Percentiles rank a stretch among this genome's conserved stretches.
Conservation (phyloP, 2,888 invertebrate genomes). For the Melangyna quadrimaculata region DNA sequence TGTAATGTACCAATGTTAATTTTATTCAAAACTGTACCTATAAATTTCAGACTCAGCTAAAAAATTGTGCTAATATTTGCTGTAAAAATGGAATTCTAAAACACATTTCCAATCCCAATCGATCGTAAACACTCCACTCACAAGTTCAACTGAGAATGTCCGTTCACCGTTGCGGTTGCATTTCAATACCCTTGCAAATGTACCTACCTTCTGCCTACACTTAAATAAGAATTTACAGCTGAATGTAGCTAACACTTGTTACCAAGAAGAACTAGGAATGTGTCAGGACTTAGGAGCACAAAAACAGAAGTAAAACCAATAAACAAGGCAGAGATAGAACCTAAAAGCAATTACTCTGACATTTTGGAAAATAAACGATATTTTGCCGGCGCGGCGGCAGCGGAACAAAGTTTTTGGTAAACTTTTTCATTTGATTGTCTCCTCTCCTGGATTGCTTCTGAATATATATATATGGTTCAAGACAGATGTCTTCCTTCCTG, state of each 20-base stretch:
- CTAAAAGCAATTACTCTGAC: conserved; percentile 6
- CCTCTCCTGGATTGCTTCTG: conserved; percentile 11
- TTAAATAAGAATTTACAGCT: neutral
- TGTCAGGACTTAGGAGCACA: no score
- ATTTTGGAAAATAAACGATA: conserved; percentile 12
- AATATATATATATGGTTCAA: conserved; percentile 15
- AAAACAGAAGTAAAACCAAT: neutral
- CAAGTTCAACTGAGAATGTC: neutral
- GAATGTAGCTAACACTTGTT: neutral
- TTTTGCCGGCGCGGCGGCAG: no score
- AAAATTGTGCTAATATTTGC: neutral
- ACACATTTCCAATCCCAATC: neutral
- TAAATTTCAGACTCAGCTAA: neutral
- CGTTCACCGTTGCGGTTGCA: neutral
- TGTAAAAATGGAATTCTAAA: neutral
- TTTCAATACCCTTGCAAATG: neutral
- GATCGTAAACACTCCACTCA: neutral
- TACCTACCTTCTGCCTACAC: no score
- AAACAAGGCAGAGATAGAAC: neutral
- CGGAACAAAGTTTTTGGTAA: neutral
- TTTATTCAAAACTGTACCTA: no score
- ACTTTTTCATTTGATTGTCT: conserved; percentile 25
- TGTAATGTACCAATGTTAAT: no score
- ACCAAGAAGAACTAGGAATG: no score
- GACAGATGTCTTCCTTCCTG: conserved; percentile 22